Evolutionary conservation across 1,140 invertebrate species (phyloP).

Genomic region (Drosophila ohnishii): DNA sequence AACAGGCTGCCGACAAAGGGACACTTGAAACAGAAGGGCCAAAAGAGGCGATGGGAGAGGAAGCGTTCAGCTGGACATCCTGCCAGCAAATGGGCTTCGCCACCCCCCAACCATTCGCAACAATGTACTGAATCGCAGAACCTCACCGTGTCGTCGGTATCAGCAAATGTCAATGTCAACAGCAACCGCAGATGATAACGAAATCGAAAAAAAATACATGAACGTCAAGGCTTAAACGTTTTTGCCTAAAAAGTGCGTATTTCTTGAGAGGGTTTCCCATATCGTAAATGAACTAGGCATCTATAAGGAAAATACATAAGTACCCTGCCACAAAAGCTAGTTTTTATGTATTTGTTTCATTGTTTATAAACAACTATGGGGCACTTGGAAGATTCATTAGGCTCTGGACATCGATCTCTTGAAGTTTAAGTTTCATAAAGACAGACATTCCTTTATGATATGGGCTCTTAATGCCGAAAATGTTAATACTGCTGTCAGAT

Average conservation of each 20-base stretch:
- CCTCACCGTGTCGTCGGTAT: conserved; percentile 40
- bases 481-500: neutral
- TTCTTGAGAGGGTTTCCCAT: conserved; percentile 12
- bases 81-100: conserved; percentile 38
- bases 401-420: neutral
- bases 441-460: neutral
- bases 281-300: neutral
- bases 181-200: conserved; percentile 33
- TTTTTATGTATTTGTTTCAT: neutral
- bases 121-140: conserved; percentile 17
- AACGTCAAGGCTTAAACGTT: conserved; percentile 55
- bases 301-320: neutral
- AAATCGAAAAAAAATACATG: conserved; percentile 30
- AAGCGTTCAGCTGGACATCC: conserved; percentile 58
- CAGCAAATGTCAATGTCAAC: conserved; percentile 81
- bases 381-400: neutral
- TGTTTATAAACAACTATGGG: neutral
- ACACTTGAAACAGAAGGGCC: conserved; percentile 61
- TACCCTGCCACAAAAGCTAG: neutral
- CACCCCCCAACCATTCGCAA: neutral
- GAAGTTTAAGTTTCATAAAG: neutral
- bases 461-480: neutral
- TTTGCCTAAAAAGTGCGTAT: neutral
- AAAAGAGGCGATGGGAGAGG: conserved; percentile 10
- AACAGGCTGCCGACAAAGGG: conserved; percentile 57